A percentile compares a stretch with the other conserved stretches of the same genome.
Conservation (phyloP, 2,113 vertebrate species). For the Coptodon rendalli region DNA sequence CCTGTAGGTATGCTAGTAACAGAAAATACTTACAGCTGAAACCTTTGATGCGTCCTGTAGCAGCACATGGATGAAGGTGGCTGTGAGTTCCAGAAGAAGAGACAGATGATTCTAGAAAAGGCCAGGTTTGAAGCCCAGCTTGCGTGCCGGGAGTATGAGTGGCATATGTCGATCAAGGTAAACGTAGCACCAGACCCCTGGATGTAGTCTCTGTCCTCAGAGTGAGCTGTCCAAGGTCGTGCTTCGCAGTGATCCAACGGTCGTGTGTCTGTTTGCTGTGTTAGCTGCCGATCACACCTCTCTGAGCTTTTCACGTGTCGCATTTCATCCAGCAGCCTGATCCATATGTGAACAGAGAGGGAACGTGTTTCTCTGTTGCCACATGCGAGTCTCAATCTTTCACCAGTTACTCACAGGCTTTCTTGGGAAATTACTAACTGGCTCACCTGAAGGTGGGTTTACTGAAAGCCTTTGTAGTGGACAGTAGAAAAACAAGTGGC, state of each 20-base stretch:
- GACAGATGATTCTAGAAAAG: conserved; percentile 75
- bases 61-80: conserved; percentile 61
- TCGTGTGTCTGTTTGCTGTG: conserved; percentile 13
- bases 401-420: not conserved
- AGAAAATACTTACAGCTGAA: not conserved
- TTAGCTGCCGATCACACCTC: not conserved
- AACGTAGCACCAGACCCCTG: not conserved
- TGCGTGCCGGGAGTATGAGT: conserved; percentile 69
- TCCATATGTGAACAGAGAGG: not conserved
- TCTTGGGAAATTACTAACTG: not conserved
- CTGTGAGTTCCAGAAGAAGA: conserved; percentile 80
- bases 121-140: conserved; percentile 63
- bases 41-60: conserved; percentile 56
- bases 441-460: not conserved
- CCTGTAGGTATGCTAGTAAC: not conserved
- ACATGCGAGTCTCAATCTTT: not conserved
- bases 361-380: not conserved
- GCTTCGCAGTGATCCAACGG: not conserved
- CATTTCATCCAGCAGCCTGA: not conserved
- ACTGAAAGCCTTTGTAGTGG: not conserved
- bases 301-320: not conserved
- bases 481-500: not conserved
- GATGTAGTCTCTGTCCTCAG: not conserved
- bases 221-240: not conserved
- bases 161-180: conserved; percentile 70